These are phyloP conservation scores for Echinarachnius parma DNA, from an alignment of 53 echinoderm and acorn worm species.

Conservation along the genomic window DNA sequence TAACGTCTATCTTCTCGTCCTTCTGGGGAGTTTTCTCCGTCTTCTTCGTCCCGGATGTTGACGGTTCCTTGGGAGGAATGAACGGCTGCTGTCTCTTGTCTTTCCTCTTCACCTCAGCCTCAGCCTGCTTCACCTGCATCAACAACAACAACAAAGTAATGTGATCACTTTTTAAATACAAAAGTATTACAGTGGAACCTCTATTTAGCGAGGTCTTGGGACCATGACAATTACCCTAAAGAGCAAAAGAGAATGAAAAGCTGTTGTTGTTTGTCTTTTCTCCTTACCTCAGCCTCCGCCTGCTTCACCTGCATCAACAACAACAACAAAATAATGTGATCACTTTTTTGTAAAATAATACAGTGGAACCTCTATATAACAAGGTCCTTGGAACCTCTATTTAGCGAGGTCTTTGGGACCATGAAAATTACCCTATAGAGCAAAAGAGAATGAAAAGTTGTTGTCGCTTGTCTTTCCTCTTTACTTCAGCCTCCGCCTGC, in stretches of 20 bases:
- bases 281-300: constrained; percentile 64
- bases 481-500: not conserved
- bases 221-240: no score
- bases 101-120: constrained; percentile 66
- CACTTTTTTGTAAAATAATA: no score
- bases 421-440: no score
- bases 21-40: constrained; percentile 19
- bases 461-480: not conserved
- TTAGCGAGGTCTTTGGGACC: no score
- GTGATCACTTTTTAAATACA: not conserved
- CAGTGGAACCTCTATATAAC: no score
- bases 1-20: constrained; percentile 64
- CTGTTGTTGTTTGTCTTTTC: constrained; percentile 79
- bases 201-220: no score
- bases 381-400: no score
- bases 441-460: not conserved
- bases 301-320: constrained; percentile 57
- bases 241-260: no score
- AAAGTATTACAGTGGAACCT: no score
- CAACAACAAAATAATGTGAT: not conserved
- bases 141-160: not conserved
- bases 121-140: constrained; percentile 64
- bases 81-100: constrained; percentile 86
- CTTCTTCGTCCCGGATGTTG: constrained; percentile 36
- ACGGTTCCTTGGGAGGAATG: constrained; percentile 85